Conservation (phyloP, 2,888 invertebrate genomes). For the Drosophila monieri region DNA sequence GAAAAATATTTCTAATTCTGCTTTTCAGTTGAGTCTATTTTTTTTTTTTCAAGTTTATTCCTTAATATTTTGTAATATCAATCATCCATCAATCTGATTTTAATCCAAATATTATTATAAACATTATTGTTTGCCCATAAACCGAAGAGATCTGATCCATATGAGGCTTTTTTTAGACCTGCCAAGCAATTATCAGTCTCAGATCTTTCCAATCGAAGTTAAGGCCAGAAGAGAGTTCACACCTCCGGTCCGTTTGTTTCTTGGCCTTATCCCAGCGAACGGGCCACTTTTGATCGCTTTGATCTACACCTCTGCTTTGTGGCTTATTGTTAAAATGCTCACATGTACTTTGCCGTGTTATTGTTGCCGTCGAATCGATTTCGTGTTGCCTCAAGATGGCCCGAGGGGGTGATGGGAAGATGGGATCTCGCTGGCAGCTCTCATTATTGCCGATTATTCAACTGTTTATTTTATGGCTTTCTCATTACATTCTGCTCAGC, state of each 20-base stretch:
- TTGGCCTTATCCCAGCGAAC: constrained; percentile 28
- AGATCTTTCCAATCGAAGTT: constrained; percentile 45
- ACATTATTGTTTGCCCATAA: not conserved
- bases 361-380: constrained; percentile 42
- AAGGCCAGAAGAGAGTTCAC: constrained; percentile 66
- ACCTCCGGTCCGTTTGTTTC: constrained; percentile 49
- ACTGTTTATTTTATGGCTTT: constrained; percentile 79
- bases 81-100: not conserved
- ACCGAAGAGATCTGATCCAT: constrained; percentile 7
- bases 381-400: constrained; percentile 46
- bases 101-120: constrained; percentile 16
- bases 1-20: not conserved
- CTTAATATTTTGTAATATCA: not conserved
- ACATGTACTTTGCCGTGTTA: constrained; percentile 18
- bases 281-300: constrained; percentile 52
- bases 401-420: constrained; percentile 46
- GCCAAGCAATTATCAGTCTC: constrained; percentile 24
- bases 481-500: constrained; percentile 62
- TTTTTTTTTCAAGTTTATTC: not conserved
- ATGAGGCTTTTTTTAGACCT: constrained; percentile 4
- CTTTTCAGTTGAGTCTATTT: not conserved
- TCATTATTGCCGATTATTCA: constrained; percentile 71
- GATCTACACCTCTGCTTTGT: constrained; percentile 49
- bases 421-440: constrained; percentile 51
- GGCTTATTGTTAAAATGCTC: constrained; percentile 30